Percentiles rank a stretch among this genome's conserved stretches.
These are phyloP conservation scores for Scolanthus callimorphus DNA, from an alignment of 92 coral and sea anemone genomes.

Conservation along the genomic window DNA sequence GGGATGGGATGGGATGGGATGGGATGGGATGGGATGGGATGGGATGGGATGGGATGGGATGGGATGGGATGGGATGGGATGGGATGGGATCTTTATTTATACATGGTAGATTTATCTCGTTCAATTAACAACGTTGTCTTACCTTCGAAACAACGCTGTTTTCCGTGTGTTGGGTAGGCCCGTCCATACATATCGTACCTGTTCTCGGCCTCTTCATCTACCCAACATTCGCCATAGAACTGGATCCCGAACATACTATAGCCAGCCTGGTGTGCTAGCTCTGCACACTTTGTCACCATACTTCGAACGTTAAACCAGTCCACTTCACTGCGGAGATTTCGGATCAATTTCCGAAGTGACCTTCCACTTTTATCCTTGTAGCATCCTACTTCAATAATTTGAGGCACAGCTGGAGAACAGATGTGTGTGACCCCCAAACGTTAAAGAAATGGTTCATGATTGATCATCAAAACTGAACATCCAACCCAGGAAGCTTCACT, in stretches of 20 bases:
- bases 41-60: no score
- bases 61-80: no score
- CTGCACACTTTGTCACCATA: slow-evolving; percentile 60
- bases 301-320: slow-evolving; percentile 52
- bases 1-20: no score
- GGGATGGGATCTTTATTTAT: no score
- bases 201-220: slow-evolving; percentile 10
- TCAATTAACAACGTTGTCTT: background rate
- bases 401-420: slow-evolving; percentile 32
- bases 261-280: slow-evolving; percentile 41
- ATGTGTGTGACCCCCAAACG: no score
- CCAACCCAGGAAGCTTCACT: no score
- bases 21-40: no score
- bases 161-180: slow-evolving; percentile 10
- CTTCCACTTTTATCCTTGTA: slow-evolving; percentile 35
- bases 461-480: no score
- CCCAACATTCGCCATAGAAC: slow-evolving; percentile 60
- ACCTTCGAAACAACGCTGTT: slow-evolving; percentile 23
- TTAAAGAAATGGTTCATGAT: no score
- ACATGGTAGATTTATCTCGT: no score
- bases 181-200: slow-evolving; percentile 9
- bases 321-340: slow-evolving; percentile 18
- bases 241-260: slow-evolving; percentile 59
- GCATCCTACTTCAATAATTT: slow-evolving; percentile 55
- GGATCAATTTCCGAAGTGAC: slow-evolving; percentile 25